Evolutionary conservation across 2,113 vertebrate genomes (phyloP).

Genomic region (Dunckerocampus dactyliophorus): DNA sequence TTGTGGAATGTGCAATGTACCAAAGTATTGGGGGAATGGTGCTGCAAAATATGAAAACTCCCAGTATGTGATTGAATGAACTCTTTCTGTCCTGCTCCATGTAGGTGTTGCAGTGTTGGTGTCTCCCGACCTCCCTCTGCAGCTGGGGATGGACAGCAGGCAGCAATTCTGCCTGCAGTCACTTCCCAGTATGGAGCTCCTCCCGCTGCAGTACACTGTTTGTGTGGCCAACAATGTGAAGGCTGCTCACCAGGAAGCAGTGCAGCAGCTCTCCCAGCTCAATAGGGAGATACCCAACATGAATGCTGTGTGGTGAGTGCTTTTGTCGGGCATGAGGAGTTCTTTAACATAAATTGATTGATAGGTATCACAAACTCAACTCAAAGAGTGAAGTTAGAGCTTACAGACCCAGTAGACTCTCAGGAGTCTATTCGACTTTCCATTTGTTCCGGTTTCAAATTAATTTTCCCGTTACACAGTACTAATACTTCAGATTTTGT

Average conservation of each 20-base stretch:
- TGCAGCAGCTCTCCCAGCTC: constrained; percentile 48
- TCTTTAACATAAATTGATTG: no score
- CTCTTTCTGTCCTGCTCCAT: constrained; percentile 6
- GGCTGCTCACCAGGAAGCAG: constrained; percentile 68
- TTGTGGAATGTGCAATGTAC: not conserved
- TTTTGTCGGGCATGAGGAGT: not conserved
- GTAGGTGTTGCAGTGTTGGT: constrained; percentile 80
- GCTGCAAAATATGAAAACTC: not conserved
- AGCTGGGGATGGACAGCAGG: constrained; percentile 75
- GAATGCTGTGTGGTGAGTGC: constrained; percentile 73
- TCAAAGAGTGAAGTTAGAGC: not conserved
- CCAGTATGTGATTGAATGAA: not conserved
- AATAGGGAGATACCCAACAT: constrained; percentile 67
- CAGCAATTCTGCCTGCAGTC: constrained; percentile 81
- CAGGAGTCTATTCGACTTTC: not conserved
- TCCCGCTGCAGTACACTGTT: constrained; percentile 77
- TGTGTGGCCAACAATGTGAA: constrained; percentile 74
- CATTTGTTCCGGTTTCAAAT: no score
- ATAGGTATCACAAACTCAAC: no score
- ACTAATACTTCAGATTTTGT: no score
- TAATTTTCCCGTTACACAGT: no score
- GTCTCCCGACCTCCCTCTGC: constrained; percentile 71
- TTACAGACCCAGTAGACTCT: not conserved
- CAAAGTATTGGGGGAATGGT: not conserved
- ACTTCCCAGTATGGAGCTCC: constrained; percentile 56